A percentile compares a stretch with the other conserved stretches of the same genome.
Conservation (phyloP, 2,888 invertebrate species). For the Rhorus exstirpatorius region DNA sequence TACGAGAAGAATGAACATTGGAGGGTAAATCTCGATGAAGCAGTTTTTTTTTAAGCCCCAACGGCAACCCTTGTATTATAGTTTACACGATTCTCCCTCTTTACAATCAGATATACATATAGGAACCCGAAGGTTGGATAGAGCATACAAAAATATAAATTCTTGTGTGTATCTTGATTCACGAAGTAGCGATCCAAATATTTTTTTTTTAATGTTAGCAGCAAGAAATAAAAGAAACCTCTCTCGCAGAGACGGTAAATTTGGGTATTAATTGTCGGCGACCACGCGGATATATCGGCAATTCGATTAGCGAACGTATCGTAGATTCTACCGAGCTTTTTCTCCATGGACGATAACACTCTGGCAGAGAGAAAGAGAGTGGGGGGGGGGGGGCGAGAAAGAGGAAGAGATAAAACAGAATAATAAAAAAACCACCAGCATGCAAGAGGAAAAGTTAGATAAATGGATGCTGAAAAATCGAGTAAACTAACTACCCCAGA, state of each 20-base stretch:
- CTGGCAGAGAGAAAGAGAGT: neutral
- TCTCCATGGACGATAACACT: conserved; percentile 44
- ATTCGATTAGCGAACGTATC: conserved; percentile 64
- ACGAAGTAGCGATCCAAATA: conserved; percentile 40
- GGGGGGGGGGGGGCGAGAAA: neutral
- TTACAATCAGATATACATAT: conserved; percentile 13
- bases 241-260: conserved; percentile 51
- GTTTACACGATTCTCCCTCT: conserved; percentile 20
- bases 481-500: neutral
- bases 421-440: conserved; percentile 20
- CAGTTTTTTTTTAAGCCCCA: conserved; percentile 24
- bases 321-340: conserved; percentile 46
- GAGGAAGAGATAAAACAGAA: conserved; percentile 15
- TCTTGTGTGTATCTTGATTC: conserved; percentile 29
- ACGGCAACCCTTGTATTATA: conserved; percentile 30
- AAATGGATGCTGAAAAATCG: conserved; percentile 17
- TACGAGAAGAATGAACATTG: too few relatives aligned
- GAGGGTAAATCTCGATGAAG: conserved; percentile 26
- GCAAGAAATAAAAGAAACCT: conserved; percentile 19
- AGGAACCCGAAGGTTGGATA: neutral
- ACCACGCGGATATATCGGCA: conserved; percentile 56
- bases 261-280: conserved; percentile 59
- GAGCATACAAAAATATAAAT: neutral
- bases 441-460: conserved; percentile 8
- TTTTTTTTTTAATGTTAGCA: neutral